Base-by-base conservation (phyloP, 2,113 vertebrate species). In the Myotis lucifugus region DNA sequence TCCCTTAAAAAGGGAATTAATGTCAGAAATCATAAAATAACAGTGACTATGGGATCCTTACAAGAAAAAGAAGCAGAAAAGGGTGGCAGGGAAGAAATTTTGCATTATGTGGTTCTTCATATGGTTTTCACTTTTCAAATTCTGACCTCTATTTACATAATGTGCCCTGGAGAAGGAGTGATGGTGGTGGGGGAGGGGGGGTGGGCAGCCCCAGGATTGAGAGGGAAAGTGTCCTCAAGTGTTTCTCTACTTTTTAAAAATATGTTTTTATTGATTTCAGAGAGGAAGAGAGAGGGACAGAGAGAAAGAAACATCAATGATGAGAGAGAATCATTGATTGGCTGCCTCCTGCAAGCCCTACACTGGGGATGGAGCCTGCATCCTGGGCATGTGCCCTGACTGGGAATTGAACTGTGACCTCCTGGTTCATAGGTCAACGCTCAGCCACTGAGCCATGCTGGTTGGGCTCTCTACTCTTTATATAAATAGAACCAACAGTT, bases 51-150 rank as follows among this genome's bases (percentile, higher is more conserved):
- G 23, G 46, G 54, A 64, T 83, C 83, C 79, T 89, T 37, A 6
- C 19, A 42, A 64, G 27, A 56, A 70, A 34, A n/a, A 78, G 10
- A 34, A n/a, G 78, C 8, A 52, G 37, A 77, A 78, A 84, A 52
- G 8, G 2, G 18, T 37, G 18, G 19, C 2, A 88, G 2, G 34
- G 17, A 84, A 66, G 50, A 34, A 40, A 72, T 8, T 74, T 42
- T 52, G 54, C 72, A 46, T 73, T 90, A 10, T 48, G 2, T 61
- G 46, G 2, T 54, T 91, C 8, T 61, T 82, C 48, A n/a, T 4
- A 17, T 74, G 37, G 54, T 23, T 83, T 27, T 87, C 86, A 48
- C 70, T 72, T 91, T 91, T 76, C 54, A 91, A 25, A 17, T 11
- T 34, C 17, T 70, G 14, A 40, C 29, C 12, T 73, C 34, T 19